Base-by-base conservation (phyloP, 2,888 invertebrate species). In the Drosophila heteroneura region DNA sequence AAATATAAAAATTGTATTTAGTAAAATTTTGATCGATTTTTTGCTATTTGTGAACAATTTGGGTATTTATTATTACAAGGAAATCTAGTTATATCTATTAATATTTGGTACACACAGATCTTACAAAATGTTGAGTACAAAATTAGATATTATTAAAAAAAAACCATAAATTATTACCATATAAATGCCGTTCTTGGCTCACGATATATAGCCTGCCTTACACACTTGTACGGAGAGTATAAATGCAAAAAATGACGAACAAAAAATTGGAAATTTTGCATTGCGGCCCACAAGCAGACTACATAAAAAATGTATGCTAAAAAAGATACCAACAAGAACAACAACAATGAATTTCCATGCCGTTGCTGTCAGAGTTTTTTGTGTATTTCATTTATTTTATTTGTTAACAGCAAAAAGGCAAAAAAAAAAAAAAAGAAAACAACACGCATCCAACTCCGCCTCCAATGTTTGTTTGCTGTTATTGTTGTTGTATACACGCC, bases 401-500 rank as follows among this genome's bases (percentile, higher is more conserved):
- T 72, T 76, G 81, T 66, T 79, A 80, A 76, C 72, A 79, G 76
- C 54, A 61, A 65, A 65, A 53, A 22, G 26, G 54, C 5, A 33
- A 28, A 28, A 28, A 33, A 9, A 57, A 57, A 51, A 49, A 41
- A 41, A 22, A 37, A n/a, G 33, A 28, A 9, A 37, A 30, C 66
- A 52, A 37, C 41, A 53, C 12, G 12, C 14, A 28, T 19, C 10
- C 16, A n/a, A 30, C 6, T 33, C 1, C 51, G 33, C n/a, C 22
- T n/a, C 5, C 35, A 16, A 39, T 61, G 54, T 54, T 66, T 60
- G n/a, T 30, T 35, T 12, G 37, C 30, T 59, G 28, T 59, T 61
- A 35, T 44, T 75, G 30, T 47, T 71, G 68, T 39, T 39, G 28
- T 56, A 51, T 19, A 35, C 19, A 37, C 33, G 22, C 49, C 72